Evolutionary conservation across 2,797 vertebrate genomes (phyloP), one percentile per base, ranked within the genome.

Genomic region (Lagocephalus sceleratus): DNA sequence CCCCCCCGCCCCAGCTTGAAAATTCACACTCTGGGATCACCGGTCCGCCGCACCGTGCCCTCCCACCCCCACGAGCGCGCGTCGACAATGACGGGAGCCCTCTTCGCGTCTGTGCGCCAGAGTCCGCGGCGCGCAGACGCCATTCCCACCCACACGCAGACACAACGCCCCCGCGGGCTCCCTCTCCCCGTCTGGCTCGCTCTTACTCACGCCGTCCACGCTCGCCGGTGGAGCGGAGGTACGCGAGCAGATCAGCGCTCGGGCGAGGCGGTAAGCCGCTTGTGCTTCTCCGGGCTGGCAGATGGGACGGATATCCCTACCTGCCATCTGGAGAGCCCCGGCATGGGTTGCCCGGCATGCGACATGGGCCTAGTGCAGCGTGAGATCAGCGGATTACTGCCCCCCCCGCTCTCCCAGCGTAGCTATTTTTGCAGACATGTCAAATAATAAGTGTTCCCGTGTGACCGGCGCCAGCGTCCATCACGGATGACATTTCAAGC

Each of bases 241-340:
- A 62, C 63, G 82, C 63, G 75, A 80, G 79, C 88, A 84, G 86
- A 89, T 90, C 86, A 87, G 85, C 87, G 83, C 89, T 77, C 85
- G 84, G 81, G 81, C 23, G 60, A 79, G 76, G 75, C 72, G 51
- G 67, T 88, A 89, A 85, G 86, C 87, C 72, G 51, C 51, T 74
- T 69, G 76, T 62, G 80, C 76, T 71, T 78, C 84, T 84, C 70
- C 47, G 75, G 79, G 73, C 74, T 88, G 89, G 83, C 90, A 91
- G 90, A 92, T 91, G 90, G 88, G 78, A 67, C 50, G 77, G 80
- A 87, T 90, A 87, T 90, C 82, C 83, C 81, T 85, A 64, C 63
- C 71, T 60, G 68, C 89, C 90, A 90, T 91, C 90, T 91, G 90
- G 88, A 88, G 83, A 29, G 64, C 72, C 72, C 81, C 85, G 85